phyloP scores from a whole-genome alignment of 2,113 vertebrate species.

The Scopus umbretta region DNA sequence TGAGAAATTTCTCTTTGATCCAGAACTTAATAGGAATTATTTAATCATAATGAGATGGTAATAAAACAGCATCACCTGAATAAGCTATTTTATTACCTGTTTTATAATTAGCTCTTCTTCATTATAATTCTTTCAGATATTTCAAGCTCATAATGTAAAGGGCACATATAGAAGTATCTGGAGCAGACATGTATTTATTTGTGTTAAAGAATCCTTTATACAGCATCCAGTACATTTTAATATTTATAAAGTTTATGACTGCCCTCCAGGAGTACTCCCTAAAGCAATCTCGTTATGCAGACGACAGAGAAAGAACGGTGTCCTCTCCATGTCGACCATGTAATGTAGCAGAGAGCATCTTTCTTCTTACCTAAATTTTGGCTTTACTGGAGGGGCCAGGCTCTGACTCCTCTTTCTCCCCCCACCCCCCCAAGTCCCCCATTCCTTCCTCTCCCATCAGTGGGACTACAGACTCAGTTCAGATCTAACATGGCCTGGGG shows the following conservation, averaged over 20 bases:
- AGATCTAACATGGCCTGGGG: accelerated
- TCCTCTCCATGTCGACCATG: accelerated
- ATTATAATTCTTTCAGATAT: conserved; percentile 49
- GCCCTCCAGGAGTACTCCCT: not conserved
- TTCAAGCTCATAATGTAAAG: conserved; percentile 41
- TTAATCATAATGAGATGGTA: conserved; percentile 73
- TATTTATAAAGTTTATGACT: not conserved
- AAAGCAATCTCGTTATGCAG: not conserved
- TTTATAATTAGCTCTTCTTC: conserved; percentile 66
- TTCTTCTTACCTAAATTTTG: not conserved
- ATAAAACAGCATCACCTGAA: conserved; percentile 74
- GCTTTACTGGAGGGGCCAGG: not conserved
- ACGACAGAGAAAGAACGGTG: accelerated
- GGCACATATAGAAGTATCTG: not conserved
- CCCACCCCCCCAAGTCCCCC: too few species aligned
- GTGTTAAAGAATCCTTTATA: not conserved
- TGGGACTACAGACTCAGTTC: not conserved
- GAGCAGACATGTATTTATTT: not conserved
- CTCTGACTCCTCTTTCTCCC: not conserved
- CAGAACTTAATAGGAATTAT: conserved; percentile 73
- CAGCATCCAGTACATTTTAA: not conserved
- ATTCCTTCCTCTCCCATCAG: not conserved
- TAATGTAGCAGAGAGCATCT: not conserved
- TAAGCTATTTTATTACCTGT: conserved; percentile 70
- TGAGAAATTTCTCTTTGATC: conserved; percentile 71